A percentile compares a stretch with the other conserved stretches of the same genome.
Conservation (phyloP, 2,113 vertebrate genomes). For the sheep (Ovis aries) region ARS-UI_Ramb_v3.0 NC_056058.1:21749501-21750000, state of each 20-base stretch:
- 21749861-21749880: neutral
- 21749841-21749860: neutral
- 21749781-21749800: neutral
- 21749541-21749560: neutral
- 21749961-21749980: neutral
- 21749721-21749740: neutral
- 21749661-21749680: neutral
- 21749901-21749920: neutral
- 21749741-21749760: neutral
- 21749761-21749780: neutral
- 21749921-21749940: neutral
- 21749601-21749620: neutral
- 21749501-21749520: constrained; percentile 36
- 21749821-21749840: neutral
- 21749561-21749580: neutral
- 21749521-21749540: neutral
- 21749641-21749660: neutral
- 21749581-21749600: neutral
- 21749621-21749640: neutral
- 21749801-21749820: neutral
- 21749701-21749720: neutral
- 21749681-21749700: neutral
- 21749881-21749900: neutral
- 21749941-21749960: neutral
- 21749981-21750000: neutral